These are phyloP conservation scores for Rallus limicola DNA, from an alignment of 2,113 vertebrate species.

Conservation along the genomic window DNA sequence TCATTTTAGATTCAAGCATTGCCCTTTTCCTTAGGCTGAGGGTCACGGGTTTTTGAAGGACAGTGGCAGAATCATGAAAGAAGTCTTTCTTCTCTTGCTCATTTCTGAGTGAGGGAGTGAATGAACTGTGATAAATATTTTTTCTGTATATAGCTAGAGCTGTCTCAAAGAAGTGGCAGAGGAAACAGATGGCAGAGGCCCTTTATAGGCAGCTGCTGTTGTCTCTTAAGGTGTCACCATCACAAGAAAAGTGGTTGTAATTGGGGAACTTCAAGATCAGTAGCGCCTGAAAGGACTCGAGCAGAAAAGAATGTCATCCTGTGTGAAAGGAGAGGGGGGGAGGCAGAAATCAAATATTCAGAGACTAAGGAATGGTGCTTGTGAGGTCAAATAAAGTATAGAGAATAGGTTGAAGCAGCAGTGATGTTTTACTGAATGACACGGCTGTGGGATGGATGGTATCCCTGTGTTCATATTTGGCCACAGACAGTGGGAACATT, in stretches of 20 bases:
- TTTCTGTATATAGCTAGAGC: slow-evolving; percentile 36
- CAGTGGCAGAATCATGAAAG: slow-evolving; percentile 28
- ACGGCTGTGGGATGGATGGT: background rate
- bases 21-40: slow-evolving; percentile 36
- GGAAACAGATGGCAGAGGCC: slow-evolving; percentile 62
- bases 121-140: slow-evolving; percentile 64
- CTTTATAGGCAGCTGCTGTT: slow-evolving; percentile 65
- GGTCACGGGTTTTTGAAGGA: slow-evolving; percentile 39
- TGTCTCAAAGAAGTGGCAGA: slow-evolving; percentile 48
- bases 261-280: slow-evolving; percentile 50
- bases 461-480: background rate
- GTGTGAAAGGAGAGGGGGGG: background rate
- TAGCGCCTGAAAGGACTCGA: background rate
- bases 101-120: slow-evolving; percentile 56
- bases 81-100: slow-evolving; percentile 32
- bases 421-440: background rate
- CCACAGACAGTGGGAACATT: background rate
- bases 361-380: background rate
- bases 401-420: background rate
- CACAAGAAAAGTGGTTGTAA: slow-evolving; percentile 50
- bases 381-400: background rate
- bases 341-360: background rate
- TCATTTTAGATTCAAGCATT: slow-evolving; percentile 24
- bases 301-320: slow-evolving; percentile 27
- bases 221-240: slow-evolving; percentile 64